These are phyloP conservation scores for Knipowitschia caucasica DNA, from an alignment of 2,797 vertebrate species.

Conservation along the genomic window DNA sequence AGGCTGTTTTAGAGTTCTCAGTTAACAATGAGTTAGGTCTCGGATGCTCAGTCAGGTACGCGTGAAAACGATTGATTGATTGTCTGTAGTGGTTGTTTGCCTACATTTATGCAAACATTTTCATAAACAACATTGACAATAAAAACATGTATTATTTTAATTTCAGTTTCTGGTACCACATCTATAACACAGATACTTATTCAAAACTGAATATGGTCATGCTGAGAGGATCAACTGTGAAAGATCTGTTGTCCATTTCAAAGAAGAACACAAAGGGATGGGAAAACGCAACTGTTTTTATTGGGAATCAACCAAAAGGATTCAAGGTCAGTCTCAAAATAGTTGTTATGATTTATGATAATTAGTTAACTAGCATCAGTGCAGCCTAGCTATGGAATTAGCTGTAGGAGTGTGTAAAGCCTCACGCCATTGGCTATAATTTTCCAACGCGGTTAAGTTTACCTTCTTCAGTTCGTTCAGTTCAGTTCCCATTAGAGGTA, in stretches of 20 bases:
- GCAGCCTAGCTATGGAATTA: no score
- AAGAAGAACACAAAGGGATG: slow-evolving; percentile 46
- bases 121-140: no score
- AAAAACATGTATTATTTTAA: background rate
- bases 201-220: slow-evolving; percentile 39
- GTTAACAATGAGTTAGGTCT: slow-evolving; percentile 47
- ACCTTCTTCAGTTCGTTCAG: no score
- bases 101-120: no score
- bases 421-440: no score
- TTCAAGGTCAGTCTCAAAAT: slow-evolving; percentile 68
- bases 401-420: no score
- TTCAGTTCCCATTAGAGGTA: no score
- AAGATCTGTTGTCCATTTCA: slow-evolving; percentile 34
- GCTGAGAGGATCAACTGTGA: background rate
- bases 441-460: no score
- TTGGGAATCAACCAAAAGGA: slow-evolving; percentile 71
- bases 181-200: slow-evolving; percentile 7
- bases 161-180: slow-evolving; percentile 78
- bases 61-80: no score
- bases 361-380: no score
- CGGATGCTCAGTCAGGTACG: slow-evolving; percentile 75
- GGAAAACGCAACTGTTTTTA: slow-evolving; percentile 56
- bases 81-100: no score
- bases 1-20: slow-evolving; percentile 52
- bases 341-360: background rate